Evolutionary conservation across 2,888 invertebrate genomes (phyloP), one percentile per base, ranked within the genome.

Genomic region (Pomacea canaliculata): DNA sequence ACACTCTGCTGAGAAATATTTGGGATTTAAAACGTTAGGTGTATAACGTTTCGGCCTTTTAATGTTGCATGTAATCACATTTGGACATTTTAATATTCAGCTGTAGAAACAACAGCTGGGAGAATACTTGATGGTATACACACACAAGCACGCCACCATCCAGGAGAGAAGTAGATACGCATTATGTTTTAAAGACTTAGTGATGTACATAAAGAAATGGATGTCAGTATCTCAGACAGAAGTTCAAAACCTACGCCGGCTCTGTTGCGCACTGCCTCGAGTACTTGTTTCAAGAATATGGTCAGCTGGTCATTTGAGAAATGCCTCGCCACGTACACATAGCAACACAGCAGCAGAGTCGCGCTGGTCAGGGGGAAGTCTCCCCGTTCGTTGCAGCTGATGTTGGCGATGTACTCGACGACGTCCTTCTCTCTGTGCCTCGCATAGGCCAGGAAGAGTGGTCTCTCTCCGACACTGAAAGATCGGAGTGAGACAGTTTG

Each of bases 401-500:
- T 79, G 69, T 79, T 80, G 65, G 85, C 79, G 37, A 88, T 84
- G n/a, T 81, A 81, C 51, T 86, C 83, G 48, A 88, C 78, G 8
- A 89, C 79, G 63, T 87, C 87, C 1, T 86, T 86, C 73, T 88
- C 88, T 76, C 83, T 84, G 27, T 87, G 86, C 65, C 81, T 82
- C 46, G 81, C 78, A 73, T 85, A 85, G 4, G 84, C 81, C 65
- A 86, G 56, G 9, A 59, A 46, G 60, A 74, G 48, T 16, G 69
- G 62, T 19, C n/a, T 68, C 18, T 23, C 60, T 7, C 48, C 74
- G 10, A 60, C 48, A 68, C 73, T 73, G 68, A 5, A 60, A n/a
- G 63, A 13, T 49, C 12, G 7, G n/a, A 19, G 37, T 37, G 37
- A 37, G 37, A 37, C 5, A 37, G 37, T 5, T 37, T 37, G 37